phyloP scores from a whole-genome alignment of 2,888 invertebrate genomes.

The Amiota minor region DNA sequence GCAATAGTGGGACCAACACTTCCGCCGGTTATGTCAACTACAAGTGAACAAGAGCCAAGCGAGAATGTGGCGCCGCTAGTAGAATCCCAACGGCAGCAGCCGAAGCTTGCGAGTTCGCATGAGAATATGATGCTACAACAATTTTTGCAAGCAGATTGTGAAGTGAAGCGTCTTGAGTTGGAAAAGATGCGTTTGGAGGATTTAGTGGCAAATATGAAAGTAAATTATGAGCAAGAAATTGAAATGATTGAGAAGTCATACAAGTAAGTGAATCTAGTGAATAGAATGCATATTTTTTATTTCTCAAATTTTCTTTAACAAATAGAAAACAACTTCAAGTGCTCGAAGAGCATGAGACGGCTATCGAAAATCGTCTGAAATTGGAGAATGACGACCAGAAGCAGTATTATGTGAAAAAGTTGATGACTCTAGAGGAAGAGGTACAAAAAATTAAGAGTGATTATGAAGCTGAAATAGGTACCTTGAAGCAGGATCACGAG shows the following conservation, averaged over 20 bases:
- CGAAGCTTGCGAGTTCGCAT: background rate
- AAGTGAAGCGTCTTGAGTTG: slow-evolving; percentile 68
- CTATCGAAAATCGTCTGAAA: slow-evolving; percentile 68
- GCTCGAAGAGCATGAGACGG: slow-evolving; percentile 65
- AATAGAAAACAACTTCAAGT: slow-evolving; percentile 70
- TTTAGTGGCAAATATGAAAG: slow-evolving; percentile 69
- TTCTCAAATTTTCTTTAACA: background rate
- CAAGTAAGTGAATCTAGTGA: slow-evolving; percentile 62
- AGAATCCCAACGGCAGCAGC: slow-evolving; percentile 7
- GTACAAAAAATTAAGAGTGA: slow-evolving; percentile 55
- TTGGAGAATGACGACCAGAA: slow-evolving; percentile 62
- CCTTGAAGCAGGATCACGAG: slow-evolving; percentile 65
- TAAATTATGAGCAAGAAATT: slow-evolving; percentile 73
- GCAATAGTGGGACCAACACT: slow-evolving; percentile 25
- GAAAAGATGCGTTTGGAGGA: slow-evolving; percentile 73
- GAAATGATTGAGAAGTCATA: slow-evolving; percentile 71
- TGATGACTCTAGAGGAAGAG: slow-evolving; percentile 56
- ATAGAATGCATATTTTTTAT: background rate
- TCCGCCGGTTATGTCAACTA: background rate
- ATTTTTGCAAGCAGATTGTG: slow-evolving; percentile 63
- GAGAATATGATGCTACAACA: slow-evolving; percentile 37
- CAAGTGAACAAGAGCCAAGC: background rate
- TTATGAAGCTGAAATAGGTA: slow-evolving; percentile 57
- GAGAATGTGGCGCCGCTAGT: background rate
- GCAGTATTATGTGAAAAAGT: slow-evolving; percentile 62